Evolutionary conservation across 1,140 invertebrate species (phyloP).

Genomic region (Dolichoris vasculosae): DNA sequence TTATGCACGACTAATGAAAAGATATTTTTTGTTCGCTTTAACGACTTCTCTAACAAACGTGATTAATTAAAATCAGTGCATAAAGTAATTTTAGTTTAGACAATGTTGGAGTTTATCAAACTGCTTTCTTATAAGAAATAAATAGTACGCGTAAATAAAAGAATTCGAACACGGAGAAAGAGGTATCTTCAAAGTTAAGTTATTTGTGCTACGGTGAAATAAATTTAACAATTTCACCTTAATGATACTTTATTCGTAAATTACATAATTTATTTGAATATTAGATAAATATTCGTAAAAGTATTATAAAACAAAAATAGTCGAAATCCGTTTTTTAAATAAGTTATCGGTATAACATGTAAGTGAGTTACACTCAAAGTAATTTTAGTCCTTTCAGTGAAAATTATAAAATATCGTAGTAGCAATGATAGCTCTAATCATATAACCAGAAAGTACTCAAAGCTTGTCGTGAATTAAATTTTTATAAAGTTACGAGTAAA

Average conservation of each 20-base stretch:
- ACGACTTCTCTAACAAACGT: neutral
- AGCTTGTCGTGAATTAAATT: neutral
- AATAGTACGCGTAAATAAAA: neutral
- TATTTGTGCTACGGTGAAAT: too few species aligned
- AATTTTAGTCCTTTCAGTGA: neutral
- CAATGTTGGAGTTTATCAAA: neutral
- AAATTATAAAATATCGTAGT: neutral
- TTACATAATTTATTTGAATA: neutral
- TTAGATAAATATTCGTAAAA: neutral
- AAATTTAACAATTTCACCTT: neutral
- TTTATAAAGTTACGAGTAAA: neutral
- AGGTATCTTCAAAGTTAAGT: neutral
- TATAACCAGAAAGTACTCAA: neutral
- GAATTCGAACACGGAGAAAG: neutral
- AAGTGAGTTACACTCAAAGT: neutral
- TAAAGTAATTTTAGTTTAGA: neutral
- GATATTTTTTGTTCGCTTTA: neutral
- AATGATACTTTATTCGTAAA: neutral
- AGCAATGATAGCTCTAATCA: neutral
- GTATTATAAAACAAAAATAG: neutral
- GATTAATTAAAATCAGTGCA: neutral
- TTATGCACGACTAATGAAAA: neutral
- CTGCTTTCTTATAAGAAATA: neutral
- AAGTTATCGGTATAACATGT: neutral
- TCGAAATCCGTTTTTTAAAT: neutral